Conservation (phyloP, 2,888 invertebrate species). For the Amphiduros pacificus region DNA sequence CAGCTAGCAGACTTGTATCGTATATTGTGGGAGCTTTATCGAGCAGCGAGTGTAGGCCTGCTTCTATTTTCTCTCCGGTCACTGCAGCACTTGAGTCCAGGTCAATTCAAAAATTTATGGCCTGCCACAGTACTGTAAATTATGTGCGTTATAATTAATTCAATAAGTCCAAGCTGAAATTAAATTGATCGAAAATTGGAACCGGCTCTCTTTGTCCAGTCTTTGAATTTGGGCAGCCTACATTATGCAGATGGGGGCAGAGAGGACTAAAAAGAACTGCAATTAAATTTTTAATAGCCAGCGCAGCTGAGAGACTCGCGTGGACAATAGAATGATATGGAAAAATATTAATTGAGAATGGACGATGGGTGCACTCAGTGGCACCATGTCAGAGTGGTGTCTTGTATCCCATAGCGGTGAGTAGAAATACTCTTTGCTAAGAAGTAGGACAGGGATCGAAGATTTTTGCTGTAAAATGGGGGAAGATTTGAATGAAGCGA, state of each 20-base stretch:
- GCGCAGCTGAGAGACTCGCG: too few species aligned
- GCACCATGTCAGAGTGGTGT: too few species aligned
- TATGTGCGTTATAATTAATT: conserved; percentile 6
- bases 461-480: too few species aligned
- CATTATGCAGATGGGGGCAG: conserved; percentile 1
- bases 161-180: neutral
- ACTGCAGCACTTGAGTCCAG: neutral
- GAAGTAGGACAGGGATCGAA: too few species aligned
- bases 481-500: neutral
- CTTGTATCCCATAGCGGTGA: too few species aligned
- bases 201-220: neutral
- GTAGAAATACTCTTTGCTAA: too few species aligned
- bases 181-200: conserved; percentile 2
- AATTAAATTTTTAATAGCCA: conserved; percentile 21
- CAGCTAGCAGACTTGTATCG: too few species aligned
- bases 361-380: too few species aligned
- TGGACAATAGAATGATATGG: too few species aligned
- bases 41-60: too few species aligned
- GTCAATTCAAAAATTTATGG: neutral
- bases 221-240: neutral
- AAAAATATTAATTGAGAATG: too few species aligned
- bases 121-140: conserved; percentile 6
- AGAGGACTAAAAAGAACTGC: conserved; percentile 2
- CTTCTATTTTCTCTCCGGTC: conserved; percentile 2
- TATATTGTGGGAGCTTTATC: too few species aligned